These are phyloP conservation scores for Myripristis jacobus DNA, from an alignment of 2,797 vertebrate species.

Conservation along the genomic window DNA sequence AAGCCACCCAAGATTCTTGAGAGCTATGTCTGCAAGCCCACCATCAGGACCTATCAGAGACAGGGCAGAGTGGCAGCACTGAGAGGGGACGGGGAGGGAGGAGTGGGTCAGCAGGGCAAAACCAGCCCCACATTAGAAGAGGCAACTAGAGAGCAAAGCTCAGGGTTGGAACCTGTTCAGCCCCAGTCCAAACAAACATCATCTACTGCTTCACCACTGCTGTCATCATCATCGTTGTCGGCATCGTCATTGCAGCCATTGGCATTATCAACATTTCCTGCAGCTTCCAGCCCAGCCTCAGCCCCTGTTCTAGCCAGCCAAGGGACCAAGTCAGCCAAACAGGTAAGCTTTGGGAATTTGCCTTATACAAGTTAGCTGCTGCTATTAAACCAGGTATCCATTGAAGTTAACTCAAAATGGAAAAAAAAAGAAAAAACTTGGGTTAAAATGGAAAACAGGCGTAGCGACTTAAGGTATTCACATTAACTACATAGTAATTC, in stretches of 20 bases:
- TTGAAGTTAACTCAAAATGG: constrained; percentile 16
- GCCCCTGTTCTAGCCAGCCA: constrained; percentile 62
- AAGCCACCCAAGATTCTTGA: constrained; percentile 98
- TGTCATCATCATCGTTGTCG: constrained; percentile 56
- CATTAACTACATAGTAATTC: constrained; percentile 10
- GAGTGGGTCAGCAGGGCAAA: constrained; percentile 68
- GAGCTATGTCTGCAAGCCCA: constrained; percentile 97
- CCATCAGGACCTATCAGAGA: constrained; percentile 92
- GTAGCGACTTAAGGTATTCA: constrained; percentile 8
- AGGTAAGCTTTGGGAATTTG: constrained; percentile 68
- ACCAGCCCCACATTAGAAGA: constrained; percentile 65
- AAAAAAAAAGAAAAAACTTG: constrained; percentile 13
- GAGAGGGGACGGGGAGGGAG: constrained; percentile 68
- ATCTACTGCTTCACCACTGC: constrained; percentile 62
- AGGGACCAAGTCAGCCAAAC: constrained; percentile 74
- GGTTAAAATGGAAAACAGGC: background rate
- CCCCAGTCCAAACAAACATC: constrained; percentile 73
- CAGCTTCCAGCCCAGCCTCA: constrained; percentile 53
- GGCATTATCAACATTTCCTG: constrained; percentile 50
- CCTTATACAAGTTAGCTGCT: constrained; percentile 21
- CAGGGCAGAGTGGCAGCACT: constrained; percentile 71
- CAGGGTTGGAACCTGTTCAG: constrained; percentile 72
- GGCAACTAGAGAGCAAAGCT: constrained; percentile 66
- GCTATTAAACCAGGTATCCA: constrained; percentile 22
- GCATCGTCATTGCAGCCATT: constrained; percentile 48